A percentile compares a stretch with the other conserved stretches of the same genome.
Evolutionary conservation across 2,888 invertebrate genomes (phyloP).

Genomic region (Petrolisthes manimaculis): DNA sequence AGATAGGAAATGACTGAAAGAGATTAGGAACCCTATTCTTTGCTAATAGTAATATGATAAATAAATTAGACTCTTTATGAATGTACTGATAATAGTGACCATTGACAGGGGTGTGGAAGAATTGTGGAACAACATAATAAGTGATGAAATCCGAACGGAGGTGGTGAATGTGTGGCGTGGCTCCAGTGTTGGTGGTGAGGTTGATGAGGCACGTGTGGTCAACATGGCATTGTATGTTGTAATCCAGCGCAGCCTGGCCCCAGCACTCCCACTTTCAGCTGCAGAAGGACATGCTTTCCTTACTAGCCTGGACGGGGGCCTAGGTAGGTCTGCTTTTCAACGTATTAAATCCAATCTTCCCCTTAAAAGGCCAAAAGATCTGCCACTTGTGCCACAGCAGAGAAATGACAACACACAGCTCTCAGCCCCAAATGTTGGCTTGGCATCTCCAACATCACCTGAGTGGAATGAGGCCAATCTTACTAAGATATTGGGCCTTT

Average conservation of each 20-base stretch:
- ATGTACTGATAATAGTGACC: neutral
- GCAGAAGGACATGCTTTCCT: constrained; percentile 47
- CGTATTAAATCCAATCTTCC: constrained; percentile 41
- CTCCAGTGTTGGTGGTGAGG: constrained; percentile 57
- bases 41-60: neutral
- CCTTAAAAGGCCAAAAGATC: constrained; percentile 44
- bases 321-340: constrained; percentile 56
- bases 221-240: constrained; percentile 63
- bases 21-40: neutral
- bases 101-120: constrained; percentile 49
- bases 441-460: constrained; percentile 60
- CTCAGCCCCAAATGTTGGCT: constrained; percentile 29
- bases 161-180: constrained; percentile 58
- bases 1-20: neutral
- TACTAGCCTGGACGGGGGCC: constrained; percentile 48
- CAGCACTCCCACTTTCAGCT: constrained; percentile 46
- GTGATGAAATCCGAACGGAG: constrained; percentile 47
- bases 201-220: constrained; percentile 56
- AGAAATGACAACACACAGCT: constrained; percentile 18
- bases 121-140: constrained; percentile 54
- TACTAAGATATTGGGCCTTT: constrained; percentile 60
- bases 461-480: constrained; percentile 64
- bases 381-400: constrained; percentile 37
- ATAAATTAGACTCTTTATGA: neutral
- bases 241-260: constrained; percentile 60